phyloP scores from a whole-genome alignment of 2,113 vertebrate genomes.

The Trichomycterus rosablanca region DNA sequence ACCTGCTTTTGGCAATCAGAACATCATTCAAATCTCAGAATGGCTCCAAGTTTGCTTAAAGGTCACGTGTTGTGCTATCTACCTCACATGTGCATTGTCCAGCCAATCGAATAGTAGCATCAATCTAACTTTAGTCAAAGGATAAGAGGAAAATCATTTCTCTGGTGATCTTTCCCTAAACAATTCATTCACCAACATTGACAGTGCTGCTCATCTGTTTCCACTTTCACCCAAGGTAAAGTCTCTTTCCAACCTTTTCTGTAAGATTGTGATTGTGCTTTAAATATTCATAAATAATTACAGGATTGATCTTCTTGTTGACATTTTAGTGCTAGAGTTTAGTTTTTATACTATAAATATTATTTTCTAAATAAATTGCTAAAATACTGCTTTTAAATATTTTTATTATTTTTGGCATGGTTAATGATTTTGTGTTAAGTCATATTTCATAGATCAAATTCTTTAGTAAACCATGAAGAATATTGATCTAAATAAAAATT shows the following conservation, averaged over 20 bases:
- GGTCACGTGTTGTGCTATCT: conserved; percentile 76
- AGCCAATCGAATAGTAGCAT: conserved; percentile 75
- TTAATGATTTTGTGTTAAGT: conserved; percentile 3
- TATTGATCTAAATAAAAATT: too few species aligned
- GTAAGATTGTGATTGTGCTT: not conserved
- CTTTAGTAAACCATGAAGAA: conserved; percentile 15
- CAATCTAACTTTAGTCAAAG: conserved; percentile 61
- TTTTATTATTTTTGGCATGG: not conserved
- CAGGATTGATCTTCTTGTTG: not conserved
- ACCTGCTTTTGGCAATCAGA: conserved; percentile 16
- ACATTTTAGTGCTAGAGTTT: not conserved
- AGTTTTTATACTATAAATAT: not conserved
- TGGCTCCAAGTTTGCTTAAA: conserved; percentile 57
- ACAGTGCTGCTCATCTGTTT: conserved; percentile 77
- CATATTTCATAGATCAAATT: not conserved
- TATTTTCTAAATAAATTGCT: not conserved
- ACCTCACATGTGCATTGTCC: conserved; percentile 51
- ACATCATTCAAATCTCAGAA: conserved; percentile 53
- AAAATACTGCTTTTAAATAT: not conserved
- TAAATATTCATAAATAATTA: not conserved
- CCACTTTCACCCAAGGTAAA: conserved; percentile 61
- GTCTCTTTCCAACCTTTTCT: conserved; percentile 27
- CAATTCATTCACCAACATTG: conserved; percentile 72
- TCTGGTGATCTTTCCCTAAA: conserved; percentile 66
- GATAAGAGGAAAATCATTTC: conserved; percentile 64